Evolutionary conservation across 1,140 invertebrate species (phyloP).

Genomic region (Myzus persicae): DNA sequence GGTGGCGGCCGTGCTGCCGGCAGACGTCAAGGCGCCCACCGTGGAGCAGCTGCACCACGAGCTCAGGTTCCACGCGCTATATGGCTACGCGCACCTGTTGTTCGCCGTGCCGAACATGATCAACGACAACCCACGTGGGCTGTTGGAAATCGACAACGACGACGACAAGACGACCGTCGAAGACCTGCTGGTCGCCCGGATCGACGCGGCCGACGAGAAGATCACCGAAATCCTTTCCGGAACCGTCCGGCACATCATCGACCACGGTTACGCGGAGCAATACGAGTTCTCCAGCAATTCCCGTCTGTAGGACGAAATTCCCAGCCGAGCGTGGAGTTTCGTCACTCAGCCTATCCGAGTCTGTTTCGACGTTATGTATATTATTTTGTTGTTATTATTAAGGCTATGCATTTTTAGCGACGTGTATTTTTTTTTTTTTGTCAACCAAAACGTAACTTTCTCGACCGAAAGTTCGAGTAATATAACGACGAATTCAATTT

Average conservation of each 20-base stretch:
- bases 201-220: not conserved
- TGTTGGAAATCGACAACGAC: not conserved
- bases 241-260: constrained; percentile 41
- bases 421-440: not conserved
- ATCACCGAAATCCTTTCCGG: constrained; percentile 33
- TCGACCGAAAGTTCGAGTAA: not conserved
- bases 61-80: constrained; percentile 62
- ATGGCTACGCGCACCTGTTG: constrained; percentile 62
- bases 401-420: not conserved
- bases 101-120: constrained; percentile 63
- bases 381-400: not conserved
- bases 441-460: not conserved
- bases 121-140: not conserved
- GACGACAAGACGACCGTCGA: not conserved
- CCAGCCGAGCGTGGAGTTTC: not conserved
- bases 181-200: not conserved
- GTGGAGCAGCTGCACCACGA: constrained; percentile 63
- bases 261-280: constrained; percentile 36
- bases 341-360: not conserved
- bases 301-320: not conserved
- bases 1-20: constrained; percentile 53
- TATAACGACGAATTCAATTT: not conserved
- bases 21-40: constrained; percentile 60
- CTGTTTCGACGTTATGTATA: not conserved
- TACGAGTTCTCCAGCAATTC: constrained; percentile 5